These are phyloP conservation scores for Numenius phaeopus DNA, from an alignment of 2,797 vertebrate species.

Conservation along the genomic window DNA sequence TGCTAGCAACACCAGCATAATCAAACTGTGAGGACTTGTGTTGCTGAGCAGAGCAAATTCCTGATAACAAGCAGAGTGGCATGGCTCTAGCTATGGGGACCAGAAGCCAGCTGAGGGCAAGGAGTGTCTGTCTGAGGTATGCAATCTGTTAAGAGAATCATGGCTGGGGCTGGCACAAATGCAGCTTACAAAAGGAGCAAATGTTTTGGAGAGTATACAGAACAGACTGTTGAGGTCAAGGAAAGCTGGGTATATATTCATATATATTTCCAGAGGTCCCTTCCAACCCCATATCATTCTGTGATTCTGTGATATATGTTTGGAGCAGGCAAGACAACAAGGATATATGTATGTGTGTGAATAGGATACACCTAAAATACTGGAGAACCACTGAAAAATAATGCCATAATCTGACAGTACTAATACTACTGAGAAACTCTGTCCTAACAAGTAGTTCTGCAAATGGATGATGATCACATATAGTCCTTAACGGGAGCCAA, in stretches of 20 bases:
- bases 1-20: not conserved
- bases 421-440: not conserved
- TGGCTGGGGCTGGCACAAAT: not conserved
- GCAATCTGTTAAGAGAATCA: not conserved
- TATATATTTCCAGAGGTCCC: too few relatives aligned
- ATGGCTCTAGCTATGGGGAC: not conserved
- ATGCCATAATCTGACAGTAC: not conserved
- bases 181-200: not conserved
- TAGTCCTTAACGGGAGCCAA: not conserved
- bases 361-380: not conserved
- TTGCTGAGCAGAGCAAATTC: not conserved
- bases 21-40: not conserved
- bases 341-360: not conserved
- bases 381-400: not conserved
- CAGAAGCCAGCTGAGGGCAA: fast-evolving
- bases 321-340: not conserved
- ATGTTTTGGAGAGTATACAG: not conserved
- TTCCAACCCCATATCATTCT: too few relatives aligned
- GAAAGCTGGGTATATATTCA: not conserved
- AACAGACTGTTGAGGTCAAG: not conserved
- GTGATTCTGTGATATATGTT: too few relatives aligned
- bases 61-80: not conserved
- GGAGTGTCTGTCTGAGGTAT: not conserved
- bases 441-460: not conserved
- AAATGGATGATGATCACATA: not conserved